A percentile compares a stretch with the other conserved stretches of the same genome.
Conservation (phyloP, 2,113 vertebrate species). For the Sylvia atricapilla region DNA sequence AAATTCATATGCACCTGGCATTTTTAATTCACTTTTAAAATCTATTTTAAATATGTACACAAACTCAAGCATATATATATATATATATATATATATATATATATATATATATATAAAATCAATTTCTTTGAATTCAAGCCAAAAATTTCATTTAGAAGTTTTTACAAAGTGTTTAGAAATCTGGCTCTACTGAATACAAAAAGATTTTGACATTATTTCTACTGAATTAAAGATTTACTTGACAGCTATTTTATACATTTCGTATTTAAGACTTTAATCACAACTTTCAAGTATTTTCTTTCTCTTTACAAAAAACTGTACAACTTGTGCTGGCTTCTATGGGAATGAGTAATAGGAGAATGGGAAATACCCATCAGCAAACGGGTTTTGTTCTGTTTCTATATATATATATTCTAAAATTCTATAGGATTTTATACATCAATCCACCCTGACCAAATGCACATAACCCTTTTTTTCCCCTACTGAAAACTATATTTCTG, state of each 20-base stretch:
- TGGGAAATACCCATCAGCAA: not conserved
- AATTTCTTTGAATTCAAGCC: not conserved
- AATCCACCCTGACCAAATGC: not conserved
- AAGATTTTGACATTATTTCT: not conserved
- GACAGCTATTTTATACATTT: not conserved
- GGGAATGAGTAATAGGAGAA: not conserved
- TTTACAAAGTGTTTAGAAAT: not conserved
- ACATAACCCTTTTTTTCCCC: not conserved
- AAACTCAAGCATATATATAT: not conserved
- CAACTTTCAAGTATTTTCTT: not conserved
- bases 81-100: not conserved
- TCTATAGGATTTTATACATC: not conserved
- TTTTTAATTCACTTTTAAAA: not conserved
- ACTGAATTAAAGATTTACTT: not conserved
- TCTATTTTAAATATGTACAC: not conserved
- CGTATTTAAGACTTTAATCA: not conserved
- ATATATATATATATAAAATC: not conserved
- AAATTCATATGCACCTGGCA: not conserved
- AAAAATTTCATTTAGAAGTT: not conserved
- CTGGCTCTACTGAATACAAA: not conserved
- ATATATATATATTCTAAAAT: too few species aligned
- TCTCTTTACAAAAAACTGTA: not conserved
- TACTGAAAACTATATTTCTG: not conserved
- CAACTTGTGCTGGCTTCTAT: not conserved
- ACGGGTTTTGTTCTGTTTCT: not conserved